Base-by-base conservation (phyloP, 2,797 vertebrate genomes). In the Corythornis leucogaster region DNA sequence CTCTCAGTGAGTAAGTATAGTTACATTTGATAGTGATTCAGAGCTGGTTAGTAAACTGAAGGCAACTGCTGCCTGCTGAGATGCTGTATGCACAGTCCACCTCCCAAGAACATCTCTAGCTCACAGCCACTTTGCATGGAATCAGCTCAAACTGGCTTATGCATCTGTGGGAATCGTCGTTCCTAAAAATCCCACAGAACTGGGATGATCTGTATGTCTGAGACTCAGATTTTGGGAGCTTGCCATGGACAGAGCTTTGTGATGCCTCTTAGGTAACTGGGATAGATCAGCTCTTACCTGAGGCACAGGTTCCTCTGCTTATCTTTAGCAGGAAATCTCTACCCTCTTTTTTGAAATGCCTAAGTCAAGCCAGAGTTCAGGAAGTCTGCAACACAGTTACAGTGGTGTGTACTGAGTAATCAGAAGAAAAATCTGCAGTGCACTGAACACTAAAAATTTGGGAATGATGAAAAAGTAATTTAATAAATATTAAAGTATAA, bases 11-110 rank as follows among this genome's bases (percentile, higher is more conserved):
- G 28, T 90, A 91, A 67, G 35, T 84, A 61, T 80, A 83, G 70
- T 93, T 87, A 94, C 76, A 92, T 85, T 80, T 85, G 51, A 80
- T 87, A 90, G 78, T 45, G 58, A 73, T 87, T 92, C 81, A 75
- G 80, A 84, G 22, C 94, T 14, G 8, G 25, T 75, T 67, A 59
- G 63, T 73, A 81, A 94, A 85, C 42, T 81, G 73, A 87, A 64
- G 69, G 53, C 40, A 73, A 53, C 43, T 85, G 62, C 51, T 89
- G 71, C 43, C 48, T 92, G 35, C 59, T 51, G 51, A 82, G 58
- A 85, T n/a, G 21, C 61, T 73, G 69, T 54, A 46, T 1, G 7
- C 0, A 5, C 26, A 90, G 79, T 21, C 30, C 54, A 21, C 31
- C 61, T 93, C 57, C 55, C 71, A 80, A 45, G 64, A 87, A 38